Evolutionary conservation across 1,140 invertebrate species (phyloP), one percentile per base, ranked within the genome.

Genomic region (Saccostrea echinata): DNA sequence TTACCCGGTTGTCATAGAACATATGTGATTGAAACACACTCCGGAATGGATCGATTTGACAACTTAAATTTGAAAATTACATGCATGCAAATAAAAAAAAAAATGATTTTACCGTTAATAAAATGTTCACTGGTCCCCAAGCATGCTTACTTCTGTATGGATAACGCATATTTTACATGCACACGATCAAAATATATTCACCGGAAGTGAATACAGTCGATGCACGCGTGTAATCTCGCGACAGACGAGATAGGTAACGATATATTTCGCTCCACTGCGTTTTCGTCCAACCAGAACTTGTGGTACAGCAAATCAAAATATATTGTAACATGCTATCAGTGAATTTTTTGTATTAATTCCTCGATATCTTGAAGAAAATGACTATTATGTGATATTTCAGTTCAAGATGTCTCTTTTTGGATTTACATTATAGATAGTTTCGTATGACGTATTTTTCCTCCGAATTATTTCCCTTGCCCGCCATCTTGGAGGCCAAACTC

Each of bases 141-240:
- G 30, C 27, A 27, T 76, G 68, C 0, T 27, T 27, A 30, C 33
- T 30, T 76, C 4, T 11, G 18, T 1, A 27, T 76, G 24, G 27
- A 30, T 76, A 27, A 13, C 11, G 30, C 68, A 76, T 76, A 76
- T 76, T 71, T 61, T 30, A 76, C 68, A 76, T 33, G 27, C 68
- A 76, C 24, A 76, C 68, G 30, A 76, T 76, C 68, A 11, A 27
- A 76, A 6, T 30, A 76, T 76, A 76, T 76, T 76, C 68, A 76
- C 68, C 68, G 68, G 68, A 76, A 76, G 68, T 76, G 68, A 76
- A 76, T 76, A 76, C 68, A 76, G 30, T 76, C 68, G 68, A 30
- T 76, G 68, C 68, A 76, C 68, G 27, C 68, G 68, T 76, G 68
- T 76, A 76, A 76, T 76, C 68, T 76, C 68, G 68, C 27, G 55